phyloP scores from a whole-genome alignment of 92 coral and sea anemone species.

The Desmophyllum pertusum region DNA sequence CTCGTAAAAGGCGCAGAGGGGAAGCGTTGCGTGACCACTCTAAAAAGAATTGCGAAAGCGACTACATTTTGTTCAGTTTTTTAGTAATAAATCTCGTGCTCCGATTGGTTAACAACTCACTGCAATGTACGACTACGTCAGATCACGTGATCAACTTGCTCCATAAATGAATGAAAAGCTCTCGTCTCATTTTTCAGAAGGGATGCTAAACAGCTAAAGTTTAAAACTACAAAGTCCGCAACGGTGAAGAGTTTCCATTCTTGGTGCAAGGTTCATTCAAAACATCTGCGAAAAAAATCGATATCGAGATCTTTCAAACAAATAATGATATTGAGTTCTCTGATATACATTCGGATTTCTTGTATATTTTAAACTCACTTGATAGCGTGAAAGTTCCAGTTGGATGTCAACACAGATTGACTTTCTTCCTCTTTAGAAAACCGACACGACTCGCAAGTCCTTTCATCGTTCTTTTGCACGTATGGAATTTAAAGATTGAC shows the following conservation, averaged over 20 bases:
- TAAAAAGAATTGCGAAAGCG: not conserved
- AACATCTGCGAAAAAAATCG: not conserved
- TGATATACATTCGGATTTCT: not conserved
- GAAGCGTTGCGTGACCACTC: not conserved
- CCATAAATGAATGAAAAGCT: not conserved
- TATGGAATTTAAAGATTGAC: not conserved
- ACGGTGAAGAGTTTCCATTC: not conserved
- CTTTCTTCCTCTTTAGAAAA: not conserved
- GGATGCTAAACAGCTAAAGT: not conserved
- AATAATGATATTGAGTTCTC: not conserved
- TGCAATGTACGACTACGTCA: not conserved
- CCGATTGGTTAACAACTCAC: not conserved
- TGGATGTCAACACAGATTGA: not conserved
- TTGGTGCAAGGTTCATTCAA: not conserved
- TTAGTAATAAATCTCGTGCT: too few species aligned
- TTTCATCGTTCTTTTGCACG: not conserved
- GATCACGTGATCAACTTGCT: conserved; percentile 14
- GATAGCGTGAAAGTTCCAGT: not conserved
- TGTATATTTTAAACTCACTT: not conserved
- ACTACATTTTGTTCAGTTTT: too few species aligned
- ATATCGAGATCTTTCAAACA: not conserved
- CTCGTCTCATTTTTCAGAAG: not conserved
- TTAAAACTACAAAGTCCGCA: not conserved
- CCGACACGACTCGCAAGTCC: not conserved
- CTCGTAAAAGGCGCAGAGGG: not conserved